phyloP scores from a whole-genome alignment of 2,113 vertebrate species.

The Dipodomys ordii region DNA sequence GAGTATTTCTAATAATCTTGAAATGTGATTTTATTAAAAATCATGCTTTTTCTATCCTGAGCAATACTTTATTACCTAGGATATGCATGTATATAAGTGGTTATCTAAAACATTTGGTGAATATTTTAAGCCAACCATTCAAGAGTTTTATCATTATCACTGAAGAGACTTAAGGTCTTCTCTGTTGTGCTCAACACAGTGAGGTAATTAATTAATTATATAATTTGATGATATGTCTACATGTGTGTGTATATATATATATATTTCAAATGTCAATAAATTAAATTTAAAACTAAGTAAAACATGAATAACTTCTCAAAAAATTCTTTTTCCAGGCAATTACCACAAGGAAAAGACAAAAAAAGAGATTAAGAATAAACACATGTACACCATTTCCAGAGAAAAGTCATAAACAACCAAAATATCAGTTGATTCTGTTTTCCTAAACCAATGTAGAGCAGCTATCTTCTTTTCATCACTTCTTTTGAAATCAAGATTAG shows the following conservation, averaged over 20 bases:
- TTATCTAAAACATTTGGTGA: background rate
- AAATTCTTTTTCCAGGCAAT: background rate
- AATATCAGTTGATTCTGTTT: background rate
- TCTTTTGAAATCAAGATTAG: background rate
- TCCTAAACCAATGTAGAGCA: background rate
- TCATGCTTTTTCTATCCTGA: background rate
- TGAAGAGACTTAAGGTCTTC: background rate
- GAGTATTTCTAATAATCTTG: background rate
- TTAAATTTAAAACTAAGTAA: background rate
- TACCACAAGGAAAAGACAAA: background rate
- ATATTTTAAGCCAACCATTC: background rate
- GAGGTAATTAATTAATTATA: background rate
- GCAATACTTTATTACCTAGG: background rate
- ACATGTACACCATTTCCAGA: background rate
- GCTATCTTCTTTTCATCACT: background rate
- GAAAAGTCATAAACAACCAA: background rate
- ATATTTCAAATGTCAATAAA: background rate
- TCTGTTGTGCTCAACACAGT: constrained; percentile 23
- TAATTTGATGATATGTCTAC: background rate
- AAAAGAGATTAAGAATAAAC: constrained; percentile 22
- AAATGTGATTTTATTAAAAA: background rate
- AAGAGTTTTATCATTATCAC: background rate
- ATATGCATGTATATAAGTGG: background rate
- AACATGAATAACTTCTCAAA: constrained; percentile 20
- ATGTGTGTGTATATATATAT: background rate